A percentile compares a stretch with the other conserved stretches of the same genome.
Evolutionary conservation across 2,113 vertebrate genomes (phyloP).

Genomic region (Serilophus lunatus): DNA sequence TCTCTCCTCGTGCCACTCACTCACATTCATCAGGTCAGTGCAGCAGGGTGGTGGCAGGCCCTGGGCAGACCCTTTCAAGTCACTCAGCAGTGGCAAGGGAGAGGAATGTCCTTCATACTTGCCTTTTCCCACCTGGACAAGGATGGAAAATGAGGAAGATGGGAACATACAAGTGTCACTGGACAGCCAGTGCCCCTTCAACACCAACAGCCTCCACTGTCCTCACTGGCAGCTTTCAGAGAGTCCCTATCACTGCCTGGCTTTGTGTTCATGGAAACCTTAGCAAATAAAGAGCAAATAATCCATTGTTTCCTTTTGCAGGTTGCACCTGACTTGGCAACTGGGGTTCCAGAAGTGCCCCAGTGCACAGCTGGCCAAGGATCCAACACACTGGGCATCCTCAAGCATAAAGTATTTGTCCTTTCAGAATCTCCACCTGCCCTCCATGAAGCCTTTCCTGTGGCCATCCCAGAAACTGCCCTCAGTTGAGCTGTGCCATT

Average conservation of each 20-base stretch:
- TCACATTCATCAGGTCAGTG: background rate
- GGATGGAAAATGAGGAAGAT: background rate
- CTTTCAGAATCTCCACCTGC: background rate
- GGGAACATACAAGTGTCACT: background rate
- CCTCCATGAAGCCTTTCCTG: background rate
- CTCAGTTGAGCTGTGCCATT: background rate
- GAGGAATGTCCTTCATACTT: background rate
- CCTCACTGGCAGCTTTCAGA: background rate
- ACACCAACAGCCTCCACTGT: background rate
- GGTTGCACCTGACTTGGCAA: background rate
- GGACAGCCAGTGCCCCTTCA: background rate
- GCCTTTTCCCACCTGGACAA: background rate
- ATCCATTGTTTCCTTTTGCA: background rate
- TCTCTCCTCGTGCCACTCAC: background rate
- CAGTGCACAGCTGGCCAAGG: rapidly evolving
- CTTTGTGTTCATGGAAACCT: background rate
- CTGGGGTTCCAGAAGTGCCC: background rate
- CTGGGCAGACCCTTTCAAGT: background rate
- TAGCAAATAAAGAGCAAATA: background rate
- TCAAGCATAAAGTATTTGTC: background rate
- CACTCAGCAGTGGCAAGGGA: background rate
- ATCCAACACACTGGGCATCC: background rate
- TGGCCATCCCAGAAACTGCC: background rate
- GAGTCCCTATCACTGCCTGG: background rate
- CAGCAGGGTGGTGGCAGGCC: background rate